Evolutionary conservation across 2,888 invertebrate genomes (phyloP), one percentile per base, ranked within the genome.

Genomic region (Lydus trimaculatus): DNA sequence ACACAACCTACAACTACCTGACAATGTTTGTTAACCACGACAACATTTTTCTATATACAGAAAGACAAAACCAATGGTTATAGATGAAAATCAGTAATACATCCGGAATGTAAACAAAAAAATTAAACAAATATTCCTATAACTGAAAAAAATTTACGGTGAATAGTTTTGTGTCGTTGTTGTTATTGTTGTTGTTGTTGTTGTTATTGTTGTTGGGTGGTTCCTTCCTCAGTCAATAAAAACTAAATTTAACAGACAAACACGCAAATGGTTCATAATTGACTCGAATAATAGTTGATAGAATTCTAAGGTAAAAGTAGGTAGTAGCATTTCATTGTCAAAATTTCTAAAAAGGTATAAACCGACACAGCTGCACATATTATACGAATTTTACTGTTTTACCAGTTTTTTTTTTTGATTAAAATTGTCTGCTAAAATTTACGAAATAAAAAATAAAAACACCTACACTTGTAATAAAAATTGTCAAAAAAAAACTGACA

Each of bases 1-100:
- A 67, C 70, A 67, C 20, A 48, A 48, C 13, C 48, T 20, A 48
- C 9, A 13, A 74, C 77, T 77, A 77, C 77, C 75, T 77, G 75
- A 67, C 72, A 23, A 72, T 76, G 72, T 76, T 76, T 76, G 70
- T 68, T 72, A 61, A 71, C 70, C 61, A 64, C 61, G 65, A 63
- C 64, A 67, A 65, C 66, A 61, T 64, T 67, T 65, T 65, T 72
- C 63, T 65, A 66, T 25, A 48, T 9, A 66, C 61, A 58, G 63
- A 58, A 43, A 43, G 1, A 43, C 58, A 65, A 56, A 64, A 25
- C 58, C 52, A 31, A 60, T 58, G 31, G 43, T 31, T 25, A 6
- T 17, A 36, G 61, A 39, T 23, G 23, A 11, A 13, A 52, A 52
- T 52, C 52, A 52, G 23, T 52, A 52, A 25, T 52, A 52, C 13